These are phyloP conservation scores for Pseudococcus jackbeardsleyi DNA, from an alignment of 2,888 invertebrate genomes.

Conservation along the genomic window DNA sequence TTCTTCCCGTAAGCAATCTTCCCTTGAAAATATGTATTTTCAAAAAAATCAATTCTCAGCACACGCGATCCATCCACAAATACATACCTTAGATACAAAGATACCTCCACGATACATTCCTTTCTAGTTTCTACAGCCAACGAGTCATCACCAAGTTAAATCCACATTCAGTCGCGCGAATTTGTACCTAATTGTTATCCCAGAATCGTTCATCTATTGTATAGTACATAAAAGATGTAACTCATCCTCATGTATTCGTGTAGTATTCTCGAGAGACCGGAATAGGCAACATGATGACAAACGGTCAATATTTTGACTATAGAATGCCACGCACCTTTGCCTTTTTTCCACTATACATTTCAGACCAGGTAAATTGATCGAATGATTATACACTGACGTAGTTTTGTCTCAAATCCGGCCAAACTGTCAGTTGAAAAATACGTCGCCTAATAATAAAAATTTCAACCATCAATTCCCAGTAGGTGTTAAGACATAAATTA, in stretches of 20 bases:
- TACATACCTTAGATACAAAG: too few relatives aligned
- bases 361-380: constrained; percentile 14
- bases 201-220: neutral
- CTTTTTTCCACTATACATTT: neutral
- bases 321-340: constrained; percentile 8
- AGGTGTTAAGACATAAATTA: constrained; percentile 55
- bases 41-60: too few relatives aligned
- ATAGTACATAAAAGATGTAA: neutral
- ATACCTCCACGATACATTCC: too few relatives aligned
- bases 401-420: constrained; percentile 35
- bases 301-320: constrained; percentile 36
- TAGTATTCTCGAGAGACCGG: constrained; percentile 17
- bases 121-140: too few relatives aligned
- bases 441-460: constrained; percentile 34
- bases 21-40: too few relatives aligned
- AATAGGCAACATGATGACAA: constrained; percentile 20
- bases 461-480: constrained; percentile 49
- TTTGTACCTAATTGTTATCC: constrained; percentile 7
- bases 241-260: constrained; percentile 6
- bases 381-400: constrained; percentile 20
- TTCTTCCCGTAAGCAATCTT: too few relatives aligned
- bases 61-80: too few relatives aligned
- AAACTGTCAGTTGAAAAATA: constrained; percentile 39
- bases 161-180: neutral
- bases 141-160: too few relatives aligned